Evolutionary conservation across 1,140 invertebrate species (phyloP).

Genomic region (Yoshiicerus persimilis): DNA sequence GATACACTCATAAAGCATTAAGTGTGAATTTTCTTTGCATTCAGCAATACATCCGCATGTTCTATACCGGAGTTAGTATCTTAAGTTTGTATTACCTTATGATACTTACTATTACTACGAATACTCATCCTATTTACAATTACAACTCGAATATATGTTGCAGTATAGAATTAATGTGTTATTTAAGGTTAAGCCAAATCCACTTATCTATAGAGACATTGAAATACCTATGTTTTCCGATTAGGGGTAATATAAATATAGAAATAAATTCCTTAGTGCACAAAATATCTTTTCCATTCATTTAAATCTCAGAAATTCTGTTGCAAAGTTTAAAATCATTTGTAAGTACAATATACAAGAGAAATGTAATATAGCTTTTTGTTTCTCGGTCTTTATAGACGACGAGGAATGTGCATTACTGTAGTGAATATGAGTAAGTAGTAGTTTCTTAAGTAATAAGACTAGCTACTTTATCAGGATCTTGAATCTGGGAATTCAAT

Average conservation of each 20-base stretch:
- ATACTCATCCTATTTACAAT: background rate
- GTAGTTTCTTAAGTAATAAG: background rate
- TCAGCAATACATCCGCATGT: background rate
- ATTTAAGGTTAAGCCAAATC: background rate
- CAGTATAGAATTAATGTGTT: background rate
- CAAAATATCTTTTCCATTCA: background rate
- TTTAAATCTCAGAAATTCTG: background rate
- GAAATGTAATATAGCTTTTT: too few species aligned
- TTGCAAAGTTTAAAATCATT: too few species aligned
- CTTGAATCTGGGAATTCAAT: background rate
- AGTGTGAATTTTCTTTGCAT: conserved; percentile 17
- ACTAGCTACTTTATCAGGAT: background rate
- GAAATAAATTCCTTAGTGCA: background rate
- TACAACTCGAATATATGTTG: background rate
- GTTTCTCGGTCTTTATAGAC: background rate
- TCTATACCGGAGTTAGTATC: too few species aligned
- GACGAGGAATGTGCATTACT: background rate
- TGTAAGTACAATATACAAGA: too few species aligned
- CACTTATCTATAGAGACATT: background rate
- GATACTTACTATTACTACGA: background rate
- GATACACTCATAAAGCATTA: conserved; percentile 47
- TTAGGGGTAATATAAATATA: background rate
- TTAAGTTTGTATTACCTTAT: too few species aligned
- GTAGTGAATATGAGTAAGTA: too few species aligned
- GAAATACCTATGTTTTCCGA: background rate